Evolutionary conservation across 2,888 invertebrate species (phyloP), one percentile per base, ranked within the genome.

Genomic region (Geophilus truncorum): DNA sequence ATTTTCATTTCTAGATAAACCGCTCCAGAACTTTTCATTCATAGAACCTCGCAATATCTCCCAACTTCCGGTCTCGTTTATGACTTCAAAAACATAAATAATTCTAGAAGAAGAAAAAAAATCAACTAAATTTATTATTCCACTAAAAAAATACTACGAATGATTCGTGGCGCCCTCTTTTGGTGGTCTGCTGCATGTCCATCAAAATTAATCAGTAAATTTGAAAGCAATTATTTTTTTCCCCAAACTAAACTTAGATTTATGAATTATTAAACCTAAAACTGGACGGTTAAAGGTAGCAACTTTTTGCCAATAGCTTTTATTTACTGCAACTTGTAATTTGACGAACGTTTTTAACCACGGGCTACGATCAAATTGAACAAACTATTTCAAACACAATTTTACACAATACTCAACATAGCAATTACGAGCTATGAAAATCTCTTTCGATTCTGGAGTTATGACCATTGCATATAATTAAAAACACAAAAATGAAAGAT

Each of bases 401-500:
- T 62, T 62, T 28, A 62, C 62, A 62, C 62, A 25, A 62, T 25
- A 62, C 62, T 62, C 62, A 62, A 62, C 62, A 62, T 62, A 28
- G 25, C 62, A 62, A 62, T 62, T 62, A 62, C 62, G 62, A 62
- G 62, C 62, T 62, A 62, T 62, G 62, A 62, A 62, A 62, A 23
- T 62, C 62, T 57, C 57, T 62, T 62, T 62, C 62, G 25, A 62
- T 62, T 62, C 62, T 62, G 7, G 28, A 62, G 62, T 62, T 23
- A 62, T 62, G 62, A 15, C 62, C 62, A 62, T 62, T 62, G 62
- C 62, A 62, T 25, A 7, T 62, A 28, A 62, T 62, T 23, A 62
- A 62, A 62, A 62, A 62, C 7, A 10, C 25, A 2, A 57, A 62
- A 62, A 62, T 62, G 23, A 25, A 62, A 62, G 21, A 62, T 25